A percentile compares a stretch with the other conserved stretches of the same genome.
Evolutionary conservation across 2,888 invertebrate genomes (phyloP).

Genomic region (Thera obeliscata): DNA sequence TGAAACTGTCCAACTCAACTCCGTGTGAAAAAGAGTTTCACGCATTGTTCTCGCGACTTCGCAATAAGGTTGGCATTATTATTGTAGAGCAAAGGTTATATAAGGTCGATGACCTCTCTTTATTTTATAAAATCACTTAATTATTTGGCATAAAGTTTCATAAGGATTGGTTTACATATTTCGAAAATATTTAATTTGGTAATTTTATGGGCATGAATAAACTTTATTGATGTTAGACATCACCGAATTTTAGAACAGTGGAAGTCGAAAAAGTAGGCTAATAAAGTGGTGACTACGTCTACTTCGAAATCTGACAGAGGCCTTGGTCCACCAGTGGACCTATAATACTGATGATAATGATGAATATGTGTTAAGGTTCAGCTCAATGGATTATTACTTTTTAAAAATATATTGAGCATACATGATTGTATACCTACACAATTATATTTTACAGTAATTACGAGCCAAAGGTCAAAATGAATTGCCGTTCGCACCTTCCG

Average conservation of each 20-base stretch:
- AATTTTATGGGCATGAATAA: no score
- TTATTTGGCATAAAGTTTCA: no score
- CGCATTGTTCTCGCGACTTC: conserved; percentile 14
- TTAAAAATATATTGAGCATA: background rate
- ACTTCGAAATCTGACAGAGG: no score
- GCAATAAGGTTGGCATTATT: background rate
- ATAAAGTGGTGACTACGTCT: no score
- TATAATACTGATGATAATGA: no score
- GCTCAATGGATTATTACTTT: background rate
- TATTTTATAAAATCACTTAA: background rate
- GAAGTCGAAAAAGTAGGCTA: no score
- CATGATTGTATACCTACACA: background rate
- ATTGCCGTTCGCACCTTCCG: conserved; percentile 37
- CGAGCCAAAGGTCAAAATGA: conserved; percentile 33
- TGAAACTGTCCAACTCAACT: conserved; percentile 17
- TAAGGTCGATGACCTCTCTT: conserved; percentile 22
- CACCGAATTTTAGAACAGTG: no score
- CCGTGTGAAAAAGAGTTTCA: conserved; percentile 24
- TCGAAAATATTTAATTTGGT: no score
- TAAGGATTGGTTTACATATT: no score
- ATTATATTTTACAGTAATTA: conserved; percentile 19
- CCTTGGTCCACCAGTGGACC: no score
- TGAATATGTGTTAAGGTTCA: no score
- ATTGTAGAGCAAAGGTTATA: conserved; percentile 21
- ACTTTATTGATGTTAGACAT: no score